A percentile compares a stretch with the other conserved stretches of the same genome.
phyloP scores from a whole-genome alignment of 2,797 vertebrate genomes.

The Sciurus carolinensis region DNA sequence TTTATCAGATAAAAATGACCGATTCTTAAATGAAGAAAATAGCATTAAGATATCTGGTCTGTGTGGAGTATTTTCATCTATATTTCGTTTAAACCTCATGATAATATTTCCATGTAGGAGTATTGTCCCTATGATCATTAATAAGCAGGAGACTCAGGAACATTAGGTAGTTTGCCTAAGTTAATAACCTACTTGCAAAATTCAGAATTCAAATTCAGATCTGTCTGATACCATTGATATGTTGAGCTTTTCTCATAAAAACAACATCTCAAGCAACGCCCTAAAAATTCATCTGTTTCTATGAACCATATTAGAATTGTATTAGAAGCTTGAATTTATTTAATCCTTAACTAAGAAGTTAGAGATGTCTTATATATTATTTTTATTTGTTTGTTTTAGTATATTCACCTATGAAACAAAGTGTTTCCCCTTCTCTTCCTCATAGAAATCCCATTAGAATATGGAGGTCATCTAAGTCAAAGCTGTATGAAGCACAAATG shows the following conservation, averaged over 20 bases:
- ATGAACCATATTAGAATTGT: not conserved
- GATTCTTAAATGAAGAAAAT: not conserved
- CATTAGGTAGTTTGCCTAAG: not conserved
- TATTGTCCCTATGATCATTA: not conserved
- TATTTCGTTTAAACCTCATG: not conserved
- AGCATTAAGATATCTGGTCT: not conserved
- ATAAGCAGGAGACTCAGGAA: not conserved
- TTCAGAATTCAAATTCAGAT: not conserved
- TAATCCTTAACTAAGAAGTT: not conserved
- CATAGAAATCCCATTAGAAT: not conserved
- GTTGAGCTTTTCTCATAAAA: not conserved
- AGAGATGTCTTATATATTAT: not conserved
- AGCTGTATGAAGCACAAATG: not conserved
- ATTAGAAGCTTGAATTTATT: constrained; percentile 1
- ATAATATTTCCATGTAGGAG: not conserved
- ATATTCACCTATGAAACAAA: not conserved
- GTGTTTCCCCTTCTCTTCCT: not conserved
- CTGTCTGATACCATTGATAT: not conserved
- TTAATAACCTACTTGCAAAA: not conserved
- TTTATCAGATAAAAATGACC: not conserved
- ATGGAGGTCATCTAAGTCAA: not conserved
- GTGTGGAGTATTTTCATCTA: not conserved
- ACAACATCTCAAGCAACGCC: not conserved
- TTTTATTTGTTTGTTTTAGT: not conserved
- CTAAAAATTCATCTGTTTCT: not conserved